Conservation (phyloP, 2,113 vertebrate species). For the Boulengerochromis microlepis region DNA sequence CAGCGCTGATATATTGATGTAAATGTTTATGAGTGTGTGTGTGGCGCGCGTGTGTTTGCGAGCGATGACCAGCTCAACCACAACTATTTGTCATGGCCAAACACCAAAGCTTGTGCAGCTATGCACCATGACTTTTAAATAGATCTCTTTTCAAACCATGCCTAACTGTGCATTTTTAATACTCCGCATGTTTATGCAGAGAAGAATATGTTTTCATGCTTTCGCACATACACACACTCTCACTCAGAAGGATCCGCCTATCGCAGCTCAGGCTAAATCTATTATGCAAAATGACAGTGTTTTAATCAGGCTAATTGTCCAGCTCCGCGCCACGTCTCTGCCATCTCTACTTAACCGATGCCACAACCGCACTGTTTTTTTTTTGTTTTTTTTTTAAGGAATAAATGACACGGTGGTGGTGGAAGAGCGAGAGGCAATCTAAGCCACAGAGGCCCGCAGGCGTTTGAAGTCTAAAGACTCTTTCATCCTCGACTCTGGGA, state of each 20-base stretch:
- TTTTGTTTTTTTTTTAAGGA: conserved; percentile 6
- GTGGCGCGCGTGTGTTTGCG: conserved; percentile 1
- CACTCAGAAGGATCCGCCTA: background rate
- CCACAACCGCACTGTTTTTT: background rate
- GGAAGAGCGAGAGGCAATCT: conserved; percentile 57
- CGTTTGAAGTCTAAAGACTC: conserved; percentile 71
- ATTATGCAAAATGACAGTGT: conserved; percentile 48
- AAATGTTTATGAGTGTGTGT: conserved; percentile 19
- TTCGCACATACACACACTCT: background rate
- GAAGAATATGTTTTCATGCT: conserved; percentile 39
- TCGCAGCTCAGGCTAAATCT: conserved; percentile 30
- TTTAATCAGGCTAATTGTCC: conserved; percentile 68
- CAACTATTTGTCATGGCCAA: conserved; percentile 63
- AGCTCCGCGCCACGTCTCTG: conserved; percentile 24
- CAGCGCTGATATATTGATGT: background rate
- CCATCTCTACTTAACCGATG: conserved; percentile 48
- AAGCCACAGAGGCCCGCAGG: conserved; percentile 61
- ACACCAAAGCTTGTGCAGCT: conserved; percentile 59
- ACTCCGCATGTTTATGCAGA: conserved; percentile 41
- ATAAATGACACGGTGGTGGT: conserved; percentile 54
- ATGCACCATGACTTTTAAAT: conserved; percentile 62
- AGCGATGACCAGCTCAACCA: conserved; percentile 33
- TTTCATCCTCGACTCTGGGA: conserved; percentile 64
- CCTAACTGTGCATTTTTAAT: conserved; percentile 56
- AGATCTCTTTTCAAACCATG: conserved; percentile 57